phyloP scores from a whole-genome alignment of 2,888 invertebrate genomes.

The Agrochola circellaris region DNA sequence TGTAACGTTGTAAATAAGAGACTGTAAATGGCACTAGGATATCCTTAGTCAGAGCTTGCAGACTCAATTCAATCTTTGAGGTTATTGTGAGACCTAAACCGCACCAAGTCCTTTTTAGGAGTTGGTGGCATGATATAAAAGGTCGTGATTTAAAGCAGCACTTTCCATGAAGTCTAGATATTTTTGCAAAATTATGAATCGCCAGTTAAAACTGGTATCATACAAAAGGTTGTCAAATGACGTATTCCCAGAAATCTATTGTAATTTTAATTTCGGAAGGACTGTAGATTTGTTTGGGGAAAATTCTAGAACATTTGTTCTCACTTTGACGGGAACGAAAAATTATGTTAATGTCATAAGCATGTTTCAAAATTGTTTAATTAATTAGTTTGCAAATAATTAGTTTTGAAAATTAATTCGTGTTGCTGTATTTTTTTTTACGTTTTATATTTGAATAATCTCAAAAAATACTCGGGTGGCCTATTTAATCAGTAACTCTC shows the following conservation, averaged over 20 bases:
- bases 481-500: background rate
- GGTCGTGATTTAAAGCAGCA: background rate
- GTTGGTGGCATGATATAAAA: background rate
- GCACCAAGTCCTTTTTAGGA: background rate
- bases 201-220: background rate
- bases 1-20: background rate
- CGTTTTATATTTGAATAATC: background rate
- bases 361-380: background rate
- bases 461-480: background rate
- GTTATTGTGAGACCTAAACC: background rate
- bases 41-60: background rate
- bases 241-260: constrained; percentile 5
- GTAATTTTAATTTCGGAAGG: constrained; percentile 4
- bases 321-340: no score
- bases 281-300: background rate
- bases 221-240: background rate
- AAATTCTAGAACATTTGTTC: background rate
- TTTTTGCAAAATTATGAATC: background rate
- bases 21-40: no score
- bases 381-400: constrained; percentile 2
- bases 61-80: background rate
- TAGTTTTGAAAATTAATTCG: background rate
- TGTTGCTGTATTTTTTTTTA: background rate
- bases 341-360: background rate
- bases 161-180: background rate